These are phyloP conservation scores for Dreissena rostriformis DNA, from an alignment of 1,140 invertebrate genomes.

Conservation along the genomic window DNA sequence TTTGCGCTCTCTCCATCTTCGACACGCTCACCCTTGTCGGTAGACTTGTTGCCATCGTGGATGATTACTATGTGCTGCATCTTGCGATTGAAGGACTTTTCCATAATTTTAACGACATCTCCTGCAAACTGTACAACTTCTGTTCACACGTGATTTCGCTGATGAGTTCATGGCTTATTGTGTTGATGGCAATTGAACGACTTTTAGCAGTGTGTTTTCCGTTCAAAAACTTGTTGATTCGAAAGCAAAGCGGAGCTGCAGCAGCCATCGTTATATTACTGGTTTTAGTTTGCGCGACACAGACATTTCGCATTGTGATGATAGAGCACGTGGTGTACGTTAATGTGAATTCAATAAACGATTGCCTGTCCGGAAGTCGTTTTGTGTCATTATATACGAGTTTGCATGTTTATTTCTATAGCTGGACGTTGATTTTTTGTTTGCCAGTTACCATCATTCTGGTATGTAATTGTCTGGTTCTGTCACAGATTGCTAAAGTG, in stretches of 20 bases:
- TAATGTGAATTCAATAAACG: not conserved
- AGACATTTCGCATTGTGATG: slow-evolving; percentile 44
- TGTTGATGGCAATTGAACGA: slow-evolving; percentile 73
- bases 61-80: slow-evolving; percentile 51
- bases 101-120: slow-evolving; percentile 38
- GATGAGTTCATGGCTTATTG: slow-evolving; percentile 74
- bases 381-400: slow-evolving; percentile 15
- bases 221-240: slow-evolving; percentile 64
- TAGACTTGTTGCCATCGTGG: slow-evolving; percentile 37
- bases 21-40: slow-evolving; percentile 63
- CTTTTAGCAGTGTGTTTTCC: slow-evolving; percentile 71
- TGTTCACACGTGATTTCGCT: slow-evolving; percentile 64
- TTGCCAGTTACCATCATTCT: slow-evolving; percentile 20
- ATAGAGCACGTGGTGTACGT: slow-evolving; percentile 10
- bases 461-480: slow-evolving; percentile 70
- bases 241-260: slow-evolving; percentile 64
- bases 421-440: slow-evolving; percentile 26
- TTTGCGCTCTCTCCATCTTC: slow-evolving; percentile 68
- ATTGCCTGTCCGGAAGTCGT: slow-evolving; percentile 5
- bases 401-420: slow-evolving; percentile 37
- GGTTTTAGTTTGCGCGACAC: slow-evolving; percentile 41
- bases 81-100: slow-evolving; percentile 43
- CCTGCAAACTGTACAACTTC: slow-evolving; percentile 70
- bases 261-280: slow-evolving; percentile 65
- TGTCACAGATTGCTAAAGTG: slow-evolving; percentile 68